phyloP scores from a whole-genome alignment of 2,113 vertebrate species.

The Aptenodytes patagonicus region DNA sequence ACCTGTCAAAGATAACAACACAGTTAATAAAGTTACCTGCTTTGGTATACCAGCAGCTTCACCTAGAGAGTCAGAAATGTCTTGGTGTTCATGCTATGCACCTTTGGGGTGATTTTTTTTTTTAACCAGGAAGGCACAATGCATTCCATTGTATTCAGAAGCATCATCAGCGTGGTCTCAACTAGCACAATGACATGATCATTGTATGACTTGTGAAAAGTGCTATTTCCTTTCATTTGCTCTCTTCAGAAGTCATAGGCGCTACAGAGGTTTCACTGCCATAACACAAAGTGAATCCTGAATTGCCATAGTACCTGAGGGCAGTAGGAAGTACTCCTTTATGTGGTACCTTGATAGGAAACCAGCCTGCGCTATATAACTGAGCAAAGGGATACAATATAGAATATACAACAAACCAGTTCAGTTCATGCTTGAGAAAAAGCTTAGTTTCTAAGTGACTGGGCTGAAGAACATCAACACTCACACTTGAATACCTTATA shows the following conservation, averaged over 20 bases:
- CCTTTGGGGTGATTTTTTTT: not conserved
- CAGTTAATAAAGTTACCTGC: not conserved
- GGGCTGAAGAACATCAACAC: slow-evolving; percentile 25
- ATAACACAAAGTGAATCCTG: slow-evolving; percentile 51
- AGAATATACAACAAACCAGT: slow-evolving; percentile 42
- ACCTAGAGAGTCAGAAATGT: not conserved
- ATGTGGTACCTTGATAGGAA: not conserved
- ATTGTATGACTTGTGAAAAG: not conserved
- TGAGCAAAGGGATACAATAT: slow-evolving; percentile 30
- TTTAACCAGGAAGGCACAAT: not conserved
- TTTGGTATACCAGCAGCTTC: not conserved
- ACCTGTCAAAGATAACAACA: not conserved
- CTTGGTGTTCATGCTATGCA: not conserved
- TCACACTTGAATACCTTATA: slow-evolving; percentile 40
- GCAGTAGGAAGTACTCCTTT: not conserved
- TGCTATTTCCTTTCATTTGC: not conserved
- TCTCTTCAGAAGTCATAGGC: not conserved
- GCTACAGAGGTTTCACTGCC: not conserved
- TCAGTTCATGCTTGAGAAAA: slow-evolving; percentile 47
- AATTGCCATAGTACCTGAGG: slow-evolving; percentile 34
- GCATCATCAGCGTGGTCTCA: not conserved
- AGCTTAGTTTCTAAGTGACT: slow-evolving; percentile 52
- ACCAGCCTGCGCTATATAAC: slow-evolving; percentile 21
- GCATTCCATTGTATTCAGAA: not conserved
- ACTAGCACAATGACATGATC: not conserved